phyloP scores from a whole-genome alignment of 2,797 vertebrate genomes.

The Manis javanica region DNA sequence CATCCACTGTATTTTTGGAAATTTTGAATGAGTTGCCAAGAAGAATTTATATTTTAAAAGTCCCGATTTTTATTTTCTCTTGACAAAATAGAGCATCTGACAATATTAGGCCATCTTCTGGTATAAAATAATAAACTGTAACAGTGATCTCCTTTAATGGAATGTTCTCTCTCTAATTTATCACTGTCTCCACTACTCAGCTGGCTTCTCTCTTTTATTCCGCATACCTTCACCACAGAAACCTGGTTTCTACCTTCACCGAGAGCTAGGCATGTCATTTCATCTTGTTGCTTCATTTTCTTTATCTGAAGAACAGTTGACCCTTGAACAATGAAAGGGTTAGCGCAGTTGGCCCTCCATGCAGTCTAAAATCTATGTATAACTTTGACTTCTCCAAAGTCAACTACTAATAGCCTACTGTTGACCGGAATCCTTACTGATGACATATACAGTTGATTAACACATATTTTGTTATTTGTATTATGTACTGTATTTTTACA shows the following conservation, averaged over 20 bases:
- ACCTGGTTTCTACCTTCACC: slow-evolving; percentile 13
- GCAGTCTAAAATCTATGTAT: no score
- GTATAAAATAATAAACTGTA: not conserved
- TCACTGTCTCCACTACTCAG: not conserved
- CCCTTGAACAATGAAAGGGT: no score
- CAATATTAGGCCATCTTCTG: not conserved
- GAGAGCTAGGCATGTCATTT: not conserved
- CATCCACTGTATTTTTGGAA: not conserved
- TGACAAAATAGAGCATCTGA: not conserved
- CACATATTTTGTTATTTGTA: no score
- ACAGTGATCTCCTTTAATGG: not conserved
- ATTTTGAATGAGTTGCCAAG: not conserved
- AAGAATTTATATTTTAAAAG: slow-evolving; percentile 23
- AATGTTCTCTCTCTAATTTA: not conserved
- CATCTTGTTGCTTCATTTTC: slow-evolving; percentile 10
- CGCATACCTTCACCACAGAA: not conserved
- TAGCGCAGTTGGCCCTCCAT: no score
- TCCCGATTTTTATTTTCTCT: slow-evolving; percentile 33
- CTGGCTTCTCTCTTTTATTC: slow-evolving; percentile 6
- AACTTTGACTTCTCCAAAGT: no score
- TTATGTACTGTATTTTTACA: no score
- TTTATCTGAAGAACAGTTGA: not conserved
- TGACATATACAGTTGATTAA: no score
- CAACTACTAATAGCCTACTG: no score
- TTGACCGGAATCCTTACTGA: no score